phyloP scores from a whole-genome alignment of 2,797 vertebrate genomes.

The Takifugu rubripes region DNA sequence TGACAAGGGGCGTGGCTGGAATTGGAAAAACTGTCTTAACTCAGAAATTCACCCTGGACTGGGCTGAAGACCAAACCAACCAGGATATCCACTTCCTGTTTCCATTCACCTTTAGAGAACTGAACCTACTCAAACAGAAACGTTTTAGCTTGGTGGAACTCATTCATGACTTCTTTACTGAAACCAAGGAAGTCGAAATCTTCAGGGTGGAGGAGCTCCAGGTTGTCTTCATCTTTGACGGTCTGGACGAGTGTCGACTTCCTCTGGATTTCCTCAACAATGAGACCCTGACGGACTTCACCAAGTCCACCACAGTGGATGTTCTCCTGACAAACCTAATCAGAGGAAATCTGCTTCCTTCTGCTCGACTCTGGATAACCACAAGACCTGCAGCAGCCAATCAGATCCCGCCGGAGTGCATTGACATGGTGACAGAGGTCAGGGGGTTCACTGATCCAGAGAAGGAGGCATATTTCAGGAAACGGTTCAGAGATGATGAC shows the following conservation, averaged over 20 bases:
- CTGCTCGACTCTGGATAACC: neutral
- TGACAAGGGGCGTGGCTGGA: constrained; percentile 23
- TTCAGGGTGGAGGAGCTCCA: constrained; percentile 7
- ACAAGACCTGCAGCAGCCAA: neutral
- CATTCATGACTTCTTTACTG: constrained; percentile 3
- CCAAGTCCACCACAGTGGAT: constrained; percentile 11
- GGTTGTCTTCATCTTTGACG: constrained; percentile 2
- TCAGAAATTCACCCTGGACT: constrained; percentile 28
- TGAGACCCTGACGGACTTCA: neutral
- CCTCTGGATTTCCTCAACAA: constrained; percentile 25
- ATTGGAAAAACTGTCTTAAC: constrained; percentile 30
- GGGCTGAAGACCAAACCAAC: constrained; percentile 4
- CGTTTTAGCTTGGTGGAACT: constrained; percentile 1
- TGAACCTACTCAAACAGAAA: constrained; percentile 4
- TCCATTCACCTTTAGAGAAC: constrained; percentile 5
- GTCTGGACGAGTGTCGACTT: neutral
- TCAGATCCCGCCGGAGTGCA: constrained; percentile 14
- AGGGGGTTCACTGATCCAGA: constrained; percentile 25
- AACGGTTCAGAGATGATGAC: neutral
- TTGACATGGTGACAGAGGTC: constrained; percentile 25
- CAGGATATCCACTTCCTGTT: neutral
- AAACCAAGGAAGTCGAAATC: constrained; percentile 17
- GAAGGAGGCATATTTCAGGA: constrained; percentile 17
- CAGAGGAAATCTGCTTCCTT: constrained; percentile 20
- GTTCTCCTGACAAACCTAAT: constrained; percentile 32